These are phyloP conservation scores for Invenusta paracnida DNA, from an alignment of 2,888 invertebrate species.

Conservation along the genomic window DNA sequence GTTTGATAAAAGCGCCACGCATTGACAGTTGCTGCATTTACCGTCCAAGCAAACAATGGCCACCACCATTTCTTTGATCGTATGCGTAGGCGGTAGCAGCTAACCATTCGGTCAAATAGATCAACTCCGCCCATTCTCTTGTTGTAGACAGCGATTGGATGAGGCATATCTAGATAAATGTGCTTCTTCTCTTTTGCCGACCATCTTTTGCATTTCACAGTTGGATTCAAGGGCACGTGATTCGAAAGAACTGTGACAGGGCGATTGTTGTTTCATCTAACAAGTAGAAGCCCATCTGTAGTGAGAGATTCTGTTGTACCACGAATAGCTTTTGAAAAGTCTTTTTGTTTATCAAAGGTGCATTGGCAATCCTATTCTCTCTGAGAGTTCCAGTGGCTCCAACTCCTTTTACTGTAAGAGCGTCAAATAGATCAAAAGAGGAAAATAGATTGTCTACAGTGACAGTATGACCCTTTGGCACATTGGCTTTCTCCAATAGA, in stretches of 20 bases:
- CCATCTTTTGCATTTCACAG: not conserved
- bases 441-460: conserved; percentile 46
- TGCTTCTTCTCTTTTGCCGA: not conserved
- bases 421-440: conserved; percentile 34
- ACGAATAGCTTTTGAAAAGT: not conserved
- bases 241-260: conserved; percentile 35
- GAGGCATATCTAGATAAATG: conserved; percentile 31
- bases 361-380: conserved; percentile 34
- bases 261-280: conserved; percentile 43
- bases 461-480: not conserved
- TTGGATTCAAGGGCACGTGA: conserved; percentile 13
- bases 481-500: not conserved
- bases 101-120: conserved; percentile 39
- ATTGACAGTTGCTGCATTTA: not conserved
- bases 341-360: conserved; percentile 30
- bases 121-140: conserved; percentile 43
- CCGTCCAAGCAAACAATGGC: not conserved
- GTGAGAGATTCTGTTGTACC: not conserved
- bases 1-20: conserved; percentile 13
- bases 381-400: conserved; percentile 42
- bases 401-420: conserved; percentile 33
- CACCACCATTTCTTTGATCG: conserved; percentile 6
- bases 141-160: conserved; percentile 39
- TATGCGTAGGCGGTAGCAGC: not conserved
- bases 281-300: too few relatives aligned